Base-by-base conservation (phyloP, 2,113 vertebrate genomes). In the Syngnathus scovelli region DNA sequence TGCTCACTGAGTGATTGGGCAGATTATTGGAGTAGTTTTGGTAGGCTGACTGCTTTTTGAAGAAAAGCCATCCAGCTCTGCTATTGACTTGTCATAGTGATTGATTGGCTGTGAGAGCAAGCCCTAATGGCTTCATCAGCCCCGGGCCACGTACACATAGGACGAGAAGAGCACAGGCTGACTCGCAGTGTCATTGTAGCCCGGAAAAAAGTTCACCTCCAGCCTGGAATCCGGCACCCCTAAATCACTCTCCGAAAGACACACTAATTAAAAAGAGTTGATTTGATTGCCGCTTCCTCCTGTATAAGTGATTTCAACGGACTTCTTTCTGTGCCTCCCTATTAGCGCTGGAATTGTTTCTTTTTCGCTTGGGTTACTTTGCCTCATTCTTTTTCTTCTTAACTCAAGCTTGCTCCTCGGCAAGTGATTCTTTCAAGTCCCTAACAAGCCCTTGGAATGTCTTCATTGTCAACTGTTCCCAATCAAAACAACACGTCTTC, bases 101-200 rank as follows among this genome's bases (percentile, higher is more conserved):
- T 90, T 78, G 89, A 93, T 85, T 85, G 81, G 81, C 39, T 74
- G 83, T 86, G 84, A 77, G 87, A 76, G 81, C 69, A 52, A 79
- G 64, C 77, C 6, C 44, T 89, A 91, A 92, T 92, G 89, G 89
- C 89, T 92, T 91, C 86, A 91, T 92, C 90, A 92, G 78, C 87
- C 87, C 83, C 67, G 71, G 82, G 76, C 61, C 46, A 8, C 59
- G 9, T 63, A 66, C 54, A 71, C 58, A 56, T 36, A 52, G 27
- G 27, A 33, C 46, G 44, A 7, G 0, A 67, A 49, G 59, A 48
- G 33, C 37, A 41, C 16, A 44, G 10, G 16, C n/a, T 48, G 41
- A 74, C 63, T 61, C 85, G 85, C 81, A 84, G 85, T 89, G 86
- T 89, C 90, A 90, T 87, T 88, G 85, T 76, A 68, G 79, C 78